Evolutionary conservation across 2,888 invertebrate genomes (phyloP), one percentile per base, ranked within the genome.

Genomic region (Sialis fuliginosa): DNA sequence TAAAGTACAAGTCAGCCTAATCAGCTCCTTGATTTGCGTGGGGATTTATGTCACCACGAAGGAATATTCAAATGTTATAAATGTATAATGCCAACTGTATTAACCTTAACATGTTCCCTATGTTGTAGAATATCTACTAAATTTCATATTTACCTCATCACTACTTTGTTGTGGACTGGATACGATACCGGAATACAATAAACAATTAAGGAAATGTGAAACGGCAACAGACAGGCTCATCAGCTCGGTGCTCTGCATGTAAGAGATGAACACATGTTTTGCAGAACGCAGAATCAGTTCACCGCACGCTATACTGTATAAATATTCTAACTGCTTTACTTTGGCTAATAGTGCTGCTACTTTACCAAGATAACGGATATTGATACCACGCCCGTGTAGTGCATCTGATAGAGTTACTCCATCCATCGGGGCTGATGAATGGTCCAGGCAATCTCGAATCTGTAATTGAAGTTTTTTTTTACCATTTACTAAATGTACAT

Each of bases 191-290:
- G 81, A 79, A 48, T 92, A 90, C 46, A 98, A 66, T 60, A 93
- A 77, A 60, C 97, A 97, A 68, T 96, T 98, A 50, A 98, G 72
- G 68, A 97, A 97, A 65, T 97, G 98, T 51, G 92, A 86, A 47
- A 93, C 83, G 1, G 90, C 93, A 1, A 84, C 77, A 0, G 95
- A 85, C 51, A 93, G 70, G 61, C 84, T 85, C 83, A 93, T 88
- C 60, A 89, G 74, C 63, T 95, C 95, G 46, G 87, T 85, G 48
- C 81, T 79, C 73, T 95, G 95, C 68, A 95, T 77, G 61, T 91
- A 93, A 1, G 74, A 69, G 39, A 89, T 89, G 66, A 95, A 95
- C 52, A 97, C 72, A 63, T 97, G 97, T 66, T 98, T 98, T 33
- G 89, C 84, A 37, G 90, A 81, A 39, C 98, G 75, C 50, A 86